phyloP scores from a whole-genome alignment of 2,113 vertebrate species.

The Podocnemis expansa region DNA sequence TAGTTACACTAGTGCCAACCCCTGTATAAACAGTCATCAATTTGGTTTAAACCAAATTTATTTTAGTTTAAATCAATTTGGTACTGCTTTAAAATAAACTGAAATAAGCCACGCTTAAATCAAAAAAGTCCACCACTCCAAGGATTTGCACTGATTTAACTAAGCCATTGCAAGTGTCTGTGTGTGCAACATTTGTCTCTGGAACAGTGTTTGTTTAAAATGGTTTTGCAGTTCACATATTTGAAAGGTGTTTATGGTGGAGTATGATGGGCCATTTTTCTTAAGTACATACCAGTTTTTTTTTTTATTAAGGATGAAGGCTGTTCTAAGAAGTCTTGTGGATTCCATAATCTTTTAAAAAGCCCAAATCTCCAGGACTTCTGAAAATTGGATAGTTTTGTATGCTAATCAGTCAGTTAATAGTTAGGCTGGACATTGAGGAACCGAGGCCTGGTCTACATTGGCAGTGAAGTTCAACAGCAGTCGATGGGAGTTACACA shows the following conservation, averaged over 20 bases:
- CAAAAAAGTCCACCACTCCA: neutral
- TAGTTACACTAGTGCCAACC: neutral
- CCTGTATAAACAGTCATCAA: neutral
- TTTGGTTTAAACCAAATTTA: neutral
- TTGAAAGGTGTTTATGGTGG: neutral
- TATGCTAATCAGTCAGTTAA: neutral
- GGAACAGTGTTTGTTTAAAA: neutral
- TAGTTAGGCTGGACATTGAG: neutral
- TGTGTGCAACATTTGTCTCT: neutral
- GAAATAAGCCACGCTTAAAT: neutral
- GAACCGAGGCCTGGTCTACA: neutral
- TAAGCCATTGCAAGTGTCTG: neutral
- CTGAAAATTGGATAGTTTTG: neutral
- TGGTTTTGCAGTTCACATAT: neutral
- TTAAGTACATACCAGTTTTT: neutral
- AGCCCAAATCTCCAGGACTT: neutral
- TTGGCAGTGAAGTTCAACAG: no score
- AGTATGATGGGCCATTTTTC: neutral
- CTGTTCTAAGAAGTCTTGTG: neutral
- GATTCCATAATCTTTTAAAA: neutral
- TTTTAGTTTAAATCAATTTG: neutral
- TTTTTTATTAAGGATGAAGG: neutral
- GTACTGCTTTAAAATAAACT: neutral
- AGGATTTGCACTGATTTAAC: neutral
- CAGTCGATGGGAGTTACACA: no score